Conservation (phyloP, 1,140 invertebrate genomes). For the Zaprionus africanus region DNA sequence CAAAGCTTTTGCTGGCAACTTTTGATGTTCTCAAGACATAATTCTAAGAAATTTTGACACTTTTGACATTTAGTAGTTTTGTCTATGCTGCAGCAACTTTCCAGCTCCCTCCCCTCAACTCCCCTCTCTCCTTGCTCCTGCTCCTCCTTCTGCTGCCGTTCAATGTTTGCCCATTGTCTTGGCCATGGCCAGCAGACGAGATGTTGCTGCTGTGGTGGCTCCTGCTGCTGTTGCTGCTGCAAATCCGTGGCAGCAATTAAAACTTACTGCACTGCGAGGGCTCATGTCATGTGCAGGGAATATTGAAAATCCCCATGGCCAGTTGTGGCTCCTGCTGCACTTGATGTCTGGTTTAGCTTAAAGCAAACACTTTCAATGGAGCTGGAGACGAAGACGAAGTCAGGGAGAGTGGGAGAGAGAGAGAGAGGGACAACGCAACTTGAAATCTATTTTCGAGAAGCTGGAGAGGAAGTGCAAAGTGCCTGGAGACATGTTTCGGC, state of each 20-base stretch:
- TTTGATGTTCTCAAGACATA: constrained; percentile 81
- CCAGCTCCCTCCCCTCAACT: background rate
- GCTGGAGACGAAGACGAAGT: too few species aligned
- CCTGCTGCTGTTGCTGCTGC: constrained; percentile 14
- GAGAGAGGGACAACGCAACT: background rate
- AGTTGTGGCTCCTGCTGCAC: constrained; percentile 6
- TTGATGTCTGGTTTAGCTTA: constrained; percentile 9
- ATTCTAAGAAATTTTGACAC: constrained; percentile 80
- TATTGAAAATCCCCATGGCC: constrained; percentile 37
- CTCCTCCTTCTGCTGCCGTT: constrained; percentile 5
- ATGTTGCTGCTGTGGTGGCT: background rate
- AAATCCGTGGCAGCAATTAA: constrained; percentile 76
- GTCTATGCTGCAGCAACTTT: constrained; percentile 61
- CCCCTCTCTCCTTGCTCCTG: background rate
- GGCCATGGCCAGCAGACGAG: constrained; percentile 27
- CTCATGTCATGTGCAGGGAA: constrained; percentile 42
- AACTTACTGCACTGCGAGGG: constrained; percentile 55
- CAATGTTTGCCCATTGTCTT: constrained; percentile 57
- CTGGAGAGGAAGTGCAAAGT: background rate
- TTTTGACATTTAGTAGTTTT: constrained; percentile 83
- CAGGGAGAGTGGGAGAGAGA: background rate
- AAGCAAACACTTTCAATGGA: constrained; percentile 34
- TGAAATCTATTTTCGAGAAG: background rate
- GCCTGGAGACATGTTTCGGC: constrained; percentile 1
- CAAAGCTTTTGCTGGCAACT: constrained; percentile 56